Base-by-base conservation (phyloP, 2,113 vertebrate species). In the Meles meles region DNA sequence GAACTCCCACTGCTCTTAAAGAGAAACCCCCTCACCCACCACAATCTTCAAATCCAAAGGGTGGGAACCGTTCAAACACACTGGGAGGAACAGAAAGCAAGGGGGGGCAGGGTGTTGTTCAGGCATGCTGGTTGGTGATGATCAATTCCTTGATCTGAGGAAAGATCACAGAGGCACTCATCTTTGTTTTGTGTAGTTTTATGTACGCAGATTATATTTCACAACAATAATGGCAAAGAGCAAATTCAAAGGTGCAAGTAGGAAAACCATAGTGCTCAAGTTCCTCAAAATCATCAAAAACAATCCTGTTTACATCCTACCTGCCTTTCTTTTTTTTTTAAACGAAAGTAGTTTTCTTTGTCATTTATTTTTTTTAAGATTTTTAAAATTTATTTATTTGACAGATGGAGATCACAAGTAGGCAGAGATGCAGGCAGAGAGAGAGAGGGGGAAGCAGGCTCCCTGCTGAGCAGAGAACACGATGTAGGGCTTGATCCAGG, bases 231-330 rank as follows among this genome's bases (percentile, higher is more conserved):
- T 17, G 25, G 65, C 37, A 81, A n/a, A 57, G 18, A 71, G 74
- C 37, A 95, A 59, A 86, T 94, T n/a, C 25, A 93, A 96, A 88
- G 47, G 14, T 81, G 42, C 15, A 81, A 84, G 13, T 3, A 11
- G 10, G 49, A 82, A 95, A 97, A 74, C 11, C 31, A 57, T 9
- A 79, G 44, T 31, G 29, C 18, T 55, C 7, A 14, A 37, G 23
- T 12, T 88, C 47, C 83, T 86, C 82, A 84, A 93, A 93, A 72
- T 67, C 34, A 55, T 42, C 18, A 52, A 27, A 47, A 65, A 76
- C 20, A 85, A 44, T 76, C 80, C 12, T 76, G 34, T 34, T 91
- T 89, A 37, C 15, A 44, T 83, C 34, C 67, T 55, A 77, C 29
- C 57, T 59, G 55, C 14, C 37, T 86, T 74, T 91, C 34, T 49